Evolutionary conservation across 2,888 invertebrate genomes (phyloP).

Genomic region (Agriopis aurantiaria): DNA sequence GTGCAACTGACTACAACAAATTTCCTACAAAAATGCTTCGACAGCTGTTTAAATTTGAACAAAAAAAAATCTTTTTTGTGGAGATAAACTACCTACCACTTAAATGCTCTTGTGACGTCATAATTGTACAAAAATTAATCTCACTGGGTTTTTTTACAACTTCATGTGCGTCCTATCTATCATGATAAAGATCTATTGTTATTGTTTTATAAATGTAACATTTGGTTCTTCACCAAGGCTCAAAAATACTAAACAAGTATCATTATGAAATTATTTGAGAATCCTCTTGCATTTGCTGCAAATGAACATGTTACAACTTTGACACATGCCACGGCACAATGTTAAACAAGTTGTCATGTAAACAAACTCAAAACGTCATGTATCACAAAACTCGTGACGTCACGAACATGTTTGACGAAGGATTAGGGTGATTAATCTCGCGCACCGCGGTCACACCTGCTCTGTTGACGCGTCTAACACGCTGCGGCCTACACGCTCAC

Average conservation of each 20-base stretch:
- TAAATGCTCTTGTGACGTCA: too few species aligned
- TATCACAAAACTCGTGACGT: conserved; percentile 29
- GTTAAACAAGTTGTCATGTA: conserved; percentile 15
- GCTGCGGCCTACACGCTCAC: conserved; percentile 33
- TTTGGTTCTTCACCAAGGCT: neutral
- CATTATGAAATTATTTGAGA: neutral
- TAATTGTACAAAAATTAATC: too few species aligned
- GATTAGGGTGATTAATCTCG: conserved; percentile 54
- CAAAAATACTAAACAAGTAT: neutral
- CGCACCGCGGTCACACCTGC: conserved; percentile 51
- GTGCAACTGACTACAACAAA: too few species aligned
- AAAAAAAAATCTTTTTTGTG: too few species aligned
- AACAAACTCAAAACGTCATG: conserved; percentile 33
- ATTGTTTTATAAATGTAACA: too few species aligned
- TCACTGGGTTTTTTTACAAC: too few species aligned
- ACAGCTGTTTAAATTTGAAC: too few species aligned
- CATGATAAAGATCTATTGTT: too few species aligned
- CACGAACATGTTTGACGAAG: conserved; percentile 39
- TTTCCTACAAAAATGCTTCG: too few species aligned
- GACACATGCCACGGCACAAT: conserved; percentile 17
- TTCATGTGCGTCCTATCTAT: too few species aligned
- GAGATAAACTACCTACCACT: too few species aligned
- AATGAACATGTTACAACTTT: conserved; percentile 18
- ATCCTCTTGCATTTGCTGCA: neutral
- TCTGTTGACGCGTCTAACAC: conserved; percentile 44